A percentile compares a stretch with the other conserved stretches of the same genome.
Evolutionary conservation across 2,888 invertebrate species (phyloP).

Genomic region (Eupithecia subumbrata): DNA sequence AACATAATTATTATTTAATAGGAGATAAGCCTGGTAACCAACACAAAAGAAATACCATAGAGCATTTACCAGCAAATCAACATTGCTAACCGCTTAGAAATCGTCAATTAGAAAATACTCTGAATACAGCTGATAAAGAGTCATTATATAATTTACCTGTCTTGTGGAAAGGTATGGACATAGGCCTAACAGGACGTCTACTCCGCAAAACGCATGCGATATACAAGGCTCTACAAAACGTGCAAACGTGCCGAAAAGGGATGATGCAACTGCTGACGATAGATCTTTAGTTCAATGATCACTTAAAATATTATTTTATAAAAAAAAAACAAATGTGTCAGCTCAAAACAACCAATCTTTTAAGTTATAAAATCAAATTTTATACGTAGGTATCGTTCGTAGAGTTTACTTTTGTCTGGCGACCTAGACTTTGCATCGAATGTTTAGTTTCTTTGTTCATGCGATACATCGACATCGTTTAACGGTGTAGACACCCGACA

Average conservation of each 20-base stretch:
- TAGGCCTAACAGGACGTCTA: background rate
- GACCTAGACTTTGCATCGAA: background rate
- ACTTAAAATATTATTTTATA: background rate
- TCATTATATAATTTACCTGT: constrained; percentile 51
- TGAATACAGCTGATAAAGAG: constrained; percentile 29
- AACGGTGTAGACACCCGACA: constrained; percentile 20
- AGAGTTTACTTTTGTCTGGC: background rate
- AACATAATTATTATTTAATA: constrained; percentile 11
- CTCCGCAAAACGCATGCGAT: background rate
- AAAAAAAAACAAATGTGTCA: background rate
- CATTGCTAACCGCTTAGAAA: constrained; percentile 30
- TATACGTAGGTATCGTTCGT: background rate
- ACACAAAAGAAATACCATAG: constrained; percentile 30
- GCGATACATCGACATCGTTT: constrained; percentile 42
- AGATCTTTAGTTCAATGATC: background rate
- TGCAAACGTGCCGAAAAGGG: background rate
- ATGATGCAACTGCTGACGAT: background rate
- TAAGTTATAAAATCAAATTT: background rate
- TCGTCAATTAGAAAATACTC: constrained; percentile 36
- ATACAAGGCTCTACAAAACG: background rate
- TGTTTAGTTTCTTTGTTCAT: background rate
- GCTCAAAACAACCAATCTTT: background rate
- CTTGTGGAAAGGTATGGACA: constrained; percentile 35
- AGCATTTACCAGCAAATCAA: constrained; percentile 21
- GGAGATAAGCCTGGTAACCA: constrained; percentile 6